Evolutionary conservation across 2,113 vertebrate species (phyloP).

Genomic region (Gavialis gangeticus): DNA sequence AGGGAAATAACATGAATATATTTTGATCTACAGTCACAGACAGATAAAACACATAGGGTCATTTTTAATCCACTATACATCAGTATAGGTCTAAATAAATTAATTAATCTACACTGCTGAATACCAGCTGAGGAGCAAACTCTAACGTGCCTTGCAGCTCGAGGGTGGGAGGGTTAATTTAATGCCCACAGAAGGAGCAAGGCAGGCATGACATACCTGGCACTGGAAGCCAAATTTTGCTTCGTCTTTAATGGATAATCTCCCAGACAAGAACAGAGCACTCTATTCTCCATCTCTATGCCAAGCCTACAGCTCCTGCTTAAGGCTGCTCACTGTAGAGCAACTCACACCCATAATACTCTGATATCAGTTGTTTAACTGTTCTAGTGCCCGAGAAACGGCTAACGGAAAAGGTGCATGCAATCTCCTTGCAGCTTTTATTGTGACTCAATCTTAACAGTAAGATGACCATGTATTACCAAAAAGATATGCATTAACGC

Average conservation of each 20-base stretch:
- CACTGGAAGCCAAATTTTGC: not conserved
- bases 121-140: not conserved
- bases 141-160: not conserved
- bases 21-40: not conserved
- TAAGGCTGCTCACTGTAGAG: not conserved
- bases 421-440: too few relatives aligned
- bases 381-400: too few relatives aligned
- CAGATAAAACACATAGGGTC: not conserved
- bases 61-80: not conserved
- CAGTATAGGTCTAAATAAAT: not conserved
- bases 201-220: not conserved
- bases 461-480: too few relatives aligned
- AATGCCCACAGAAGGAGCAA: not conserved
- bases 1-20: not conserved
- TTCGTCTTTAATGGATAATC: not conserved
- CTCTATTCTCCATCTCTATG: not conserved
- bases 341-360: not conserved
- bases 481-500: too few relatives aligned
- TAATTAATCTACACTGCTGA: not conserved
- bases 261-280: not conserved
- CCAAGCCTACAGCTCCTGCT: not conserved
- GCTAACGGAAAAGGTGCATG: too few relatives aligned
- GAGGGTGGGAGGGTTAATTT: not conserved
- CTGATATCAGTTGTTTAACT: too few relatives aligned
- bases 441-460: too few relatives aligned